Conservation (phyloP, 2,888 invertebrate genomes). For the Drosophila kambysellisi region DNA sequence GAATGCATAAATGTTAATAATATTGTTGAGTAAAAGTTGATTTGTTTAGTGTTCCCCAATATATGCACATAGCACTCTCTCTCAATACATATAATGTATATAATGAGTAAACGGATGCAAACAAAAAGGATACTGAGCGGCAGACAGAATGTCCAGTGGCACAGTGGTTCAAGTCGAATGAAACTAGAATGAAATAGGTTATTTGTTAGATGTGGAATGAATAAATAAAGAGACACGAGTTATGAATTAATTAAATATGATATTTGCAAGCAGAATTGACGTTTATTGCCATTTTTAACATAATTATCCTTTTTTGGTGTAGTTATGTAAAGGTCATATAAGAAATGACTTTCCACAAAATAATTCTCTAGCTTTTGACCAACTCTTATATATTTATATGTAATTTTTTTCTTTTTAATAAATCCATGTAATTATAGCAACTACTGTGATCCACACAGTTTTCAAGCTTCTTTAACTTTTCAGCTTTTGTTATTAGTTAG, state of each 20-base stretch:
- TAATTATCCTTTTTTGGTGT: too few relatives aligned
- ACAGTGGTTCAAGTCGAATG: conserved; percentile 24
- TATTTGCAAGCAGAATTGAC: not conserved
- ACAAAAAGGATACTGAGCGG: conserved; percentile 5
- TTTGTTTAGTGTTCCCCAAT: conserved; percentile 70
- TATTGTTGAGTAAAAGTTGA: conserved; percentile 81
- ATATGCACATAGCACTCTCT: conserved; percentile 59
- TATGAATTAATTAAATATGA: not conserved
- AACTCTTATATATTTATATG: too few relatives aligned
- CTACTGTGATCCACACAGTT: not conserved
- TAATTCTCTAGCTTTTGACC: not conserved
- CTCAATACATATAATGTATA: conserved; percentile 74
- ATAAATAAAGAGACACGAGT: not conserved
- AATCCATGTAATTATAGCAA: not conserved
- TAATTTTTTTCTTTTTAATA: not conserved
- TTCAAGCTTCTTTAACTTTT: not conserved
- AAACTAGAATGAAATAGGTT: not conserved
- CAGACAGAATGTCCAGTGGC: conserved; percentile 15
- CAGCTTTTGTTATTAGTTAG: not conserved
- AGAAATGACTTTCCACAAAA: not conserved
- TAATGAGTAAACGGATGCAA: conserved; percentile 69
- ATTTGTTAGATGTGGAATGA: accelerated
- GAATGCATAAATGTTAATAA: conserved; percentile 82
- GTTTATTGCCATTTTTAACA: not conserved
- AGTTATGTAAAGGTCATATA: not conserved